These are phyloP conservation scores for Diplogasteroides magnus DNA, from an alignment of 1,140 invertebrate genomes.

Conservation along the genomic window DNA sequence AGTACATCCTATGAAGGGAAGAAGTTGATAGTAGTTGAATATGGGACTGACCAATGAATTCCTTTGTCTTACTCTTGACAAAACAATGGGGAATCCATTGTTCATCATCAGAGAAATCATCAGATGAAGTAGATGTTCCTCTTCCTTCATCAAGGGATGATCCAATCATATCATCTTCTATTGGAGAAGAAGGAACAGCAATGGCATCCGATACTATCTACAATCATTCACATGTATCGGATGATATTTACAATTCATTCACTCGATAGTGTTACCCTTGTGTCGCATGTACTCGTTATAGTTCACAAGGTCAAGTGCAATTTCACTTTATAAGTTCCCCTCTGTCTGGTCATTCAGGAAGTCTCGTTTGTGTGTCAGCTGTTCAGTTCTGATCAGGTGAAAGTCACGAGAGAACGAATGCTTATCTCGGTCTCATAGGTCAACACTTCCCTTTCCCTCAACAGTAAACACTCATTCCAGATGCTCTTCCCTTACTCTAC, in stretches of 20 bases:
- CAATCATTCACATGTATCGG: background rate
- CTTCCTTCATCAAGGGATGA: background rate
- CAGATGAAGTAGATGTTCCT: conserved; percentile 1
- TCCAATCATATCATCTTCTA: background rate
- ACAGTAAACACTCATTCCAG: too few relatives aligned
- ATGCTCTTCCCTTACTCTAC: too few relatives aligned
- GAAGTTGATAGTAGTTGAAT: conserved; percentile 27
- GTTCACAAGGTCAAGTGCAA: too few relatives aligned
- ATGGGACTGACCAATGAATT: conserved; percentile 63
- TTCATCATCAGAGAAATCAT: conserved; percentile 35
- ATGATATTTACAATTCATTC: too few relatives aligned
- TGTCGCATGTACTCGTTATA: too few relatives aligned
- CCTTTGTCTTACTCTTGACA: conserved; percentile 81
- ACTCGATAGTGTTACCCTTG: too few relatives aligned
- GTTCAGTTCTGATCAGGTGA: too few relatives aligned
- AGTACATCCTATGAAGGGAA: conserved; percentile 73
- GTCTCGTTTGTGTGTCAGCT: too few relatives aligned
- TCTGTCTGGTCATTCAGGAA: conserved; percentile 10
- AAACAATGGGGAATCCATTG: conserved; percentile 76
- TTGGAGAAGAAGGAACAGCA: background rate
- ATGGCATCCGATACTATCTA: background rate
- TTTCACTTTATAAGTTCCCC: conserved; percentile 1
- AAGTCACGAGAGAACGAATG: too few relatives aligned
- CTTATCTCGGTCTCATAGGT: too few relatives aligned
- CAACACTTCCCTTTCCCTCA: too few relatives aligned